Conservation (phyloP, 2,113 vertebrate genomes). For the Pachypanchax playfairii region DNA sequence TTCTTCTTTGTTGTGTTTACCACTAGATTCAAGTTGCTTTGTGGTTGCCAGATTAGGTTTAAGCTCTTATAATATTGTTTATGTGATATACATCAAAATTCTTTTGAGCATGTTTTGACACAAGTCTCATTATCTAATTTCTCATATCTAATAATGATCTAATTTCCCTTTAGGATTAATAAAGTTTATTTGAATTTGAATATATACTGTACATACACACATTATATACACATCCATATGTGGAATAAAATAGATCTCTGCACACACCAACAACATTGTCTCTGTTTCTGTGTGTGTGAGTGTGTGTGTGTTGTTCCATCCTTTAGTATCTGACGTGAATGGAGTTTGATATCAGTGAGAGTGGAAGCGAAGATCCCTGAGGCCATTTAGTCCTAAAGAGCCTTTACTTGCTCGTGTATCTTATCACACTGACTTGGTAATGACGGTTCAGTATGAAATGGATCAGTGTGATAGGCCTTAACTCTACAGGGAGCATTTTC, state of each 20-base stretch:
- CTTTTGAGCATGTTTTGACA: conserved; percentile 62
- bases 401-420: conserved; percentile 40
- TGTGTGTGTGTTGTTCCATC: background rate
- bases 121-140: too few relatives aligned
- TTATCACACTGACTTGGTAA: conserved; percentile 55
- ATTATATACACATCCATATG: too few relatives aligned
- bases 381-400: conserved; percentile 35
- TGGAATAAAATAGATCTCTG: too few relatives aligned
- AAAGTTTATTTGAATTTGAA: too few relatives aligned
- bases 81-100: too few relatives aligned
- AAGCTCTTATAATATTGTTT: conserved; percentile 19
- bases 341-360: background rate
- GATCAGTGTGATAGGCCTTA: conserved; percentile 52
- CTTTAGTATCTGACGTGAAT: conserved; percentile 22
- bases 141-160: too few relatives aligned
- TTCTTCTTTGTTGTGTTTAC: conserved; percentile 22
- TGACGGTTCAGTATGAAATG: conserved; percentile 68
- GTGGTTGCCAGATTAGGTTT: conserved; percentile 10
- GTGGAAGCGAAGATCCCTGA: conserved; percentile 17
- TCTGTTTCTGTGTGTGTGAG: background rate
- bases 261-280: conserved; percentile 1
- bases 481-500: conserved; percentile 62
- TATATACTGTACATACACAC: background rate
- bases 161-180: too few relatives aligned
- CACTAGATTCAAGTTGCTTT: conserved; percentile 8